Percentiles rank a stretch among this genome's conserved stretches.
These are phyloP conservation scores for Corythornis leucogaster DNA, from an alignment of 2,797 vertebrate species.

Conservation along the genomic window DNA sequence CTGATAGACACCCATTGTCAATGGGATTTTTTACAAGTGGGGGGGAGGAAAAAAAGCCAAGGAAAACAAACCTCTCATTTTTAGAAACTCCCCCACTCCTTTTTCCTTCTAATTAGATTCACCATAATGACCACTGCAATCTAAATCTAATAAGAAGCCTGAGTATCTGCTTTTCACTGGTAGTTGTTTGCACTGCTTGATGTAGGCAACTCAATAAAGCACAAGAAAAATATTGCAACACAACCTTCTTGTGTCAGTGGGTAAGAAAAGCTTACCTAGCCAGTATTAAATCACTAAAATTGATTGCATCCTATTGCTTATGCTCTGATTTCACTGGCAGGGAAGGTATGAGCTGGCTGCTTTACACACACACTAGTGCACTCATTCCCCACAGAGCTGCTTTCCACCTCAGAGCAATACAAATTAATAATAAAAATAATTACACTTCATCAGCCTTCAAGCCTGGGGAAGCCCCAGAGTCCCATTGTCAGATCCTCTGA, in stretches of 20 bases:
- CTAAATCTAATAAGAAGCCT: constrained; percentile 13
- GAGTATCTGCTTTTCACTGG: constrained; percentile 14
- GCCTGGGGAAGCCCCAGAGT: constrained; percentile 3
- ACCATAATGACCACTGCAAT: constrained; percentile 1
- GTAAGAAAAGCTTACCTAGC: constrained; percentile 33
- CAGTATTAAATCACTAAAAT: constrained; percentile 29
- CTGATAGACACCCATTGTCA: not conserved
- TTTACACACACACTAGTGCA: not conserved
- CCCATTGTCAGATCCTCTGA: not conserved
- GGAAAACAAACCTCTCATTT: not conserved
- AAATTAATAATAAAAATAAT: constrained; percentile 63
- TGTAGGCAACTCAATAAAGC: constrained; percentile 6
- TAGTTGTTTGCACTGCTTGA: not conserved
- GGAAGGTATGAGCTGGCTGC: not conserved
- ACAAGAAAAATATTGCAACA: not conserved
- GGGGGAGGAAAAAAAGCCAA: not conserved
- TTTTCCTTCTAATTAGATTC: constrained; percentile 4
- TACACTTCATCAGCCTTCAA: constrained; percentile 31
- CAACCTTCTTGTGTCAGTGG: constrained; percentile 12
- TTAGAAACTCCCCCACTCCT: not conserved
- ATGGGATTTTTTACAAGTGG: not conserved
- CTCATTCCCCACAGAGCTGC: constrained; percentile 5
- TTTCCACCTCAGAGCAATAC: constrained; percentile 9
- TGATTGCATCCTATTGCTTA: constrained; percentile 13
- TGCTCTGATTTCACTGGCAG: not conserved